Evolutionary conservation across 37 sponge, comb jelly and placozoan genomes (phyloP).

Genomic region (Tethya wilhelma): DNA sequence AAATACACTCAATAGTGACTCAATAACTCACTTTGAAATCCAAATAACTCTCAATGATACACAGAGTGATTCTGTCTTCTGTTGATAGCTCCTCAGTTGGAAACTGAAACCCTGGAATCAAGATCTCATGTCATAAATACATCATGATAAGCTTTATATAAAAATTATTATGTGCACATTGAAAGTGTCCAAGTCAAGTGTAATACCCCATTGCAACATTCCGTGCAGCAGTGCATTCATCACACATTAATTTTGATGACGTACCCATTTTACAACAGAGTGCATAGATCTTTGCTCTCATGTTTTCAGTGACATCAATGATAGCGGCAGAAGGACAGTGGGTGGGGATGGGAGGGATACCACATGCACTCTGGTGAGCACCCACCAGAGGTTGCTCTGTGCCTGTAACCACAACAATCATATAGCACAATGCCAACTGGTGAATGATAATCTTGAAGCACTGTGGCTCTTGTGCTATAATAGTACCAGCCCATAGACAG

Average conservation of each 20-base stretch:
- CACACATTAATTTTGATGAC: neutral
- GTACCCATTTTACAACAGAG: constrained; percentile 87
- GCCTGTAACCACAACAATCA: constrained; percentile 20
- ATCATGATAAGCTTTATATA: neutral
- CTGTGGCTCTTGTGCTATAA: neutral
- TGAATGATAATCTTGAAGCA: too few species aligned
- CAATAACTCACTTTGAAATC: constrained; percentile 81
- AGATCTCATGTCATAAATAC: neutral
- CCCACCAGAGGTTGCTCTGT: constrained; percentile 79
- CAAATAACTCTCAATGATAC: constrained; percentile 85
- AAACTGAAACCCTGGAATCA: constrained; percentile 68
- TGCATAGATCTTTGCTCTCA: constrained; percentile 96
- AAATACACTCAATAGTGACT: neutral
- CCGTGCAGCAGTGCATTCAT: neutral
- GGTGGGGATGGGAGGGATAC: constrained; percentile 45
- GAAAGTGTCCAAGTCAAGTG: neutral
- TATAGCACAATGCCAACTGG: neutral
- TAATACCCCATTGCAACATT: neutral
- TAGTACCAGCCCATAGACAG: too few species aligned
- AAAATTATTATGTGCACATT: constrained; percentile 4
- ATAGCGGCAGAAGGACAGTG: constrained; percentile 76
- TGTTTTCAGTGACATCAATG: constrained; percentile 91
- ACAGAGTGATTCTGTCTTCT: constrained; percentile 90
- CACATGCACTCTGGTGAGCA: constrained; percentile 60
- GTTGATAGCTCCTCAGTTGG: constrained; percentile 56